Conservation (phyloP, 2,113 vertebrate genomes). For the Tachycineta bicolor region DNA sequence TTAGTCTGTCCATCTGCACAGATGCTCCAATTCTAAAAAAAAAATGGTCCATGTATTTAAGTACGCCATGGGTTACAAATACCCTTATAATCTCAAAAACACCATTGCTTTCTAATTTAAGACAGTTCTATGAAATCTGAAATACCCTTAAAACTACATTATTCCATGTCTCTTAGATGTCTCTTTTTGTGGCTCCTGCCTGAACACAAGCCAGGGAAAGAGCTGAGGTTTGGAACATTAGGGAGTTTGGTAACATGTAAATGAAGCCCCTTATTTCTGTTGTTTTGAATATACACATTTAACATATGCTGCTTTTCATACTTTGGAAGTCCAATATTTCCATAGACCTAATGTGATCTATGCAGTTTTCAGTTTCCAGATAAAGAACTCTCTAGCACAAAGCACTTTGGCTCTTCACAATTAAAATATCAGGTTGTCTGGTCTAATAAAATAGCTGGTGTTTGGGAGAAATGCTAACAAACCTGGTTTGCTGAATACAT, state of each 20-base stretch:
- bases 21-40: background rate
- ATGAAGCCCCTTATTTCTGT: background rate
- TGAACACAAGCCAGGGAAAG: background rate
- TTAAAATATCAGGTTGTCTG: conserved; percentile 31
- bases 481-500: background rate
- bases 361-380: conserved; percentile 20
- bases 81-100: background rate
- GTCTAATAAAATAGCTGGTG: background rate
- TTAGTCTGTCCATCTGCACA: background rate
- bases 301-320: conserved; percentile 27
- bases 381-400: background rate
- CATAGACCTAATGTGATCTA: conserved; percentile 5
- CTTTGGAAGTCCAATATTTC: conserved; percentile 17
- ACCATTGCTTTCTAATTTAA: background rate
- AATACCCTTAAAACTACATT: background rate
- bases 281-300: conserved; percentile 36
- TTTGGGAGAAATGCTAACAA: conserved; percentile 13
- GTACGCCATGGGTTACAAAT: background rate
- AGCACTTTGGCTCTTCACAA: background rate
- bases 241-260: conserved; percentile 4
- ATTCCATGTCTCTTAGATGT: background rate
- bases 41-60: background rate
- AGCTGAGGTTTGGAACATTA: conserved; percentile 38
- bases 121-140: background rate
- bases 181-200: background rate